A percentile compares a stretch with the other conserved stretches of the same genome.
These are phyloP conservation scores for Mycalesis mineus DNA, from an alignment of 2,888 invertebrate genomes.

Conservation along the genomic window DNA sequence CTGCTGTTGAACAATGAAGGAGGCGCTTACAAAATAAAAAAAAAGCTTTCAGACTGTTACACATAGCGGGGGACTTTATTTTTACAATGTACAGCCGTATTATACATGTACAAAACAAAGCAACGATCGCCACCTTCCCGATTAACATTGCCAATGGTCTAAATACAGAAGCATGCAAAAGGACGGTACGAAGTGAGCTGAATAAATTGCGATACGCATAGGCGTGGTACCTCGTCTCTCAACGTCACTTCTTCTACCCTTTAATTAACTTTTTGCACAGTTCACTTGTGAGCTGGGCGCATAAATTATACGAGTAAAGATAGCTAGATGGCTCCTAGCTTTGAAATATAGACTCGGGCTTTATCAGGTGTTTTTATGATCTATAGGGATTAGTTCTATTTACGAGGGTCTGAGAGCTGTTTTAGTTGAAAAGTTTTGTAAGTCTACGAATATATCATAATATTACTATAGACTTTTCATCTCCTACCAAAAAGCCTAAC, in stretches of 20 bases:
- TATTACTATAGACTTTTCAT: no score
- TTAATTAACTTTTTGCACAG: conserved; percentile 65
- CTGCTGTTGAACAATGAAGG: no score
- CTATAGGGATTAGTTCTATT: not conserved
- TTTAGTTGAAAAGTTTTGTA: no score
- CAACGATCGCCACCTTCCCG: conserved; percentile 24
- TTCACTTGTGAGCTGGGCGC: conserved; percentile 20
- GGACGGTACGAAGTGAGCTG: conserved; percentile 48
- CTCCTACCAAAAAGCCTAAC: no score
- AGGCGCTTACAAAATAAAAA: no score
- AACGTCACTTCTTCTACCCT: conserved; percentile 53
- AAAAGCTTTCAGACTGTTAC: no score
- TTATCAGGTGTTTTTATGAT: conserved; percentile 1
- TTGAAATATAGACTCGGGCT: conserved; percentile 1
- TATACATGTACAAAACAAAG: conserved; percentile 1
- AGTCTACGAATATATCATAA: no score
- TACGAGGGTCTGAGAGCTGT: not conserved
- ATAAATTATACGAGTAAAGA: conserved; percentile 28
- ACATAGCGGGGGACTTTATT: no score
- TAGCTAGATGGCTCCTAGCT: conserved; percentile 5
- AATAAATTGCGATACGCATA: conserved; percentile 65
- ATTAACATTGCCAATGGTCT: conserved; percentile 32
- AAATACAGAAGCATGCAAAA: conserved; percentile 57
- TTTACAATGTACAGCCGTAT: no score
- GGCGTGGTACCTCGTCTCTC: conserved; percentile 61